Percentiles rank a stretch among this genome's conserved stretches.
Conservation (phyloP, 2,888 invertebrate species). For the Eupeodes latifasciatus region DNA sequence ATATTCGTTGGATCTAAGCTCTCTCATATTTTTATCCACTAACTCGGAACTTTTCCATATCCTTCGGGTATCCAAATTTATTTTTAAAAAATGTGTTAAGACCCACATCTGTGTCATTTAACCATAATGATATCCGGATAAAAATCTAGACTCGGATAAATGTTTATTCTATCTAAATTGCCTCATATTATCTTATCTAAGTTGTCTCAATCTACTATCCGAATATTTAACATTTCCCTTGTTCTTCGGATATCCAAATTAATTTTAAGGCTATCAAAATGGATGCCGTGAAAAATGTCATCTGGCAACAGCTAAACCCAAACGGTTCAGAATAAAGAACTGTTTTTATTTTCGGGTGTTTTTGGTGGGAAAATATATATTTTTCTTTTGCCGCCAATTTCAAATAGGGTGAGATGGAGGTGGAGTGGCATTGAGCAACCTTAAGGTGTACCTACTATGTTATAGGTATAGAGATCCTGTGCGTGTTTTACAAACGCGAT, state of each 20-base stretch:
- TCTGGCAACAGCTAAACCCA: slow-evolving; percentile 11
- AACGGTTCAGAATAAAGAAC: slow-evolving; percentile 24
- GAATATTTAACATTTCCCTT: too few relatives aligned
- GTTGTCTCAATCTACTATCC: too few relatives aligned
- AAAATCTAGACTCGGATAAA: too few relatives aligned
- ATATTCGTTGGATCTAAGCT: too few relatives aligned
- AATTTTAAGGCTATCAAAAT: neutral
- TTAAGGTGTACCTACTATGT: neutral
- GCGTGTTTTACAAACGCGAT: slow-evolving; percentile 65
- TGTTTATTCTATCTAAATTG: too few relatives aligned
- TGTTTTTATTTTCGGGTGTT: slow-evolving; percentile 34
- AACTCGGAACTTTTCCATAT: too few relatives aligned
- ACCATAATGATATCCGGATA: too few relatives aligned
- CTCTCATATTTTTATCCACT: too few relatives aligned
- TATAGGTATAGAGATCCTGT: slow-evolving; percentile 43
- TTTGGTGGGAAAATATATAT: slow-evolving; percentile 55
- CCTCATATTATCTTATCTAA: too few relatives aligned
- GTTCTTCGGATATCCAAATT: neutral
- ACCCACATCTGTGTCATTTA: too few relatives aligned
- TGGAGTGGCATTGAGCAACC: neutral
- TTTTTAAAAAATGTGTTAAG: too few relatives aligned
- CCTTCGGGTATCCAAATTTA: too few relatives aligned
- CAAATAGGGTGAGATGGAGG: neutral
- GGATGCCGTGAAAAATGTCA: neutral
- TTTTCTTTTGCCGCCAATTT: slow-evolving; percentile 40